These are phyloP conservation scores for Drosophila melanica DNA, from an alignment of 1,140 invertebrate genomes.

Conservation along the genomic window DNA sequence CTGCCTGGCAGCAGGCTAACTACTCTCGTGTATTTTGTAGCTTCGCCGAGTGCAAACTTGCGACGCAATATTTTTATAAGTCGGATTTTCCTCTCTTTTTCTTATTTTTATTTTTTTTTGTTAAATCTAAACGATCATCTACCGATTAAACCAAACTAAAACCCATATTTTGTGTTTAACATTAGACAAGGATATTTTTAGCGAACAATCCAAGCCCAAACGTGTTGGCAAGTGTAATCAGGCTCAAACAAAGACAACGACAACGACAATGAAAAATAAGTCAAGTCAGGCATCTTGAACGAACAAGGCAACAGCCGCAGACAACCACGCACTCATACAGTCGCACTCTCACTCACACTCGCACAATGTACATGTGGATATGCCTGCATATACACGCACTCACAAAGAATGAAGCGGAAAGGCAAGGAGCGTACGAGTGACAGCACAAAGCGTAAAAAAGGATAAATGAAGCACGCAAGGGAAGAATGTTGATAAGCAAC, in stretches of 20 bases:
- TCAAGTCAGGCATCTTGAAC: constrained; percentile 62
- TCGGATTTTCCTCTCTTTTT: neutral
- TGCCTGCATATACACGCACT: constrained; percentile 12
- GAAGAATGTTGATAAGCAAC: constrained; percentile 56
- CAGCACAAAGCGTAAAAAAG: constrained; percentile 72
- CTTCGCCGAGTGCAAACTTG: constrained; percentile 50
- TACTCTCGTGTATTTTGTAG: constrained; percentile 20
- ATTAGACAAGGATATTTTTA: constrained; percentile 38
- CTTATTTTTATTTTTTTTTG: neutral
- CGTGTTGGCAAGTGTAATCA: constrained; percentile 78
- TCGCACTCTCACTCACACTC: neutral
- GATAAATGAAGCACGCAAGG: constrained; percentile 67
- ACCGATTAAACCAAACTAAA: constrained; percentile 2
- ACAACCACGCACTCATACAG: constrained; percentile 22
- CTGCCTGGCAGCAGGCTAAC: constrained; percentile 45
- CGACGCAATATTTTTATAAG: constrained; percentile 59
- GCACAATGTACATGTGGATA: constrained; percentile 1
- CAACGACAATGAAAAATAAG: constrained; percentile 76
- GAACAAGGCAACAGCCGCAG: constrained; percentile 38
- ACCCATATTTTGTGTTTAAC: neutral
- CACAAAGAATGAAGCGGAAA: constrained; percentile 40
- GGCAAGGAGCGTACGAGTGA: constrained; percentile 43
- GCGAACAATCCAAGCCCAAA: constrained; percentile 40
- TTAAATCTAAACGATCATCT: constrained; percentile 2
- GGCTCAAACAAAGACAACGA: constrained; percentile 62